Evolutionary conservation across 2,888 invertebrate species (phyloP).

Genomic region (Melipona bicolor): DNA sequence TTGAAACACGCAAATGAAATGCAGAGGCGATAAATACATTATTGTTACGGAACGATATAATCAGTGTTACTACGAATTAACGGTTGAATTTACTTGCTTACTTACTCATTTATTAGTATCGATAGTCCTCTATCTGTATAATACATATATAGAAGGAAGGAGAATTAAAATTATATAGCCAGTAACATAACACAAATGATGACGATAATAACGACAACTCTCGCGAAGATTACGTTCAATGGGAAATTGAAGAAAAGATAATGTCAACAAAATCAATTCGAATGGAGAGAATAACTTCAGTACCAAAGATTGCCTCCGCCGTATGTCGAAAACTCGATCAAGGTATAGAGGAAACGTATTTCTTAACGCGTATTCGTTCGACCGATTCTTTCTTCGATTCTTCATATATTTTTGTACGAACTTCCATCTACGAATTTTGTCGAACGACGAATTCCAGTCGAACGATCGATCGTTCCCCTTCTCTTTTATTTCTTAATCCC

Average conservation of each 20-base stretch:
- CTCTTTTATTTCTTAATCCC: not conserved
- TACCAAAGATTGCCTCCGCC: conserved; percentile 63
- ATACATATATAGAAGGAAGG: conserved; percentile 27
- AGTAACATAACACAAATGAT: conserved; percentile 64
- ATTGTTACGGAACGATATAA: conserved; percentile 20
- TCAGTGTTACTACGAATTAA: conserved; percentile 25
- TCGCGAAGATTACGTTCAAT: conserved; percentile 76
- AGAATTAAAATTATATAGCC: conserved; percentile 75
- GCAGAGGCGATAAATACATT: conserved; percentile 63
- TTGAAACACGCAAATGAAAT: not conserved
- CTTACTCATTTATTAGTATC: conserved; percentile 20
- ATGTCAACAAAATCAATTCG: conserved; percentile 38
- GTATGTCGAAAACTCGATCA: conserved; percentile 17
- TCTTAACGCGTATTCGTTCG: not conserved
- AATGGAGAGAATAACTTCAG: conserved; percentile 48
- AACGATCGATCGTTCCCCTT: not conserved
- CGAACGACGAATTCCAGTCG: not conserved
- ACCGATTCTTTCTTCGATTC: not conserved
- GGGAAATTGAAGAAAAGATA: conserved; percentile 70
- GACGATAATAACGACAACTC: conserved; percentile 69
- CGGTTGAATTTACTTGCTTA: conserved; percentile 18
- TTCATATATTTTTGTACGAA: no score
- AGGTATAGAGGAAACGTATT: conserved; percentile 4
- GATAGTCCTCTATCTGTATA: conserved; percentile 57
- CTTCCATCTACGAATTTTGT: not conserved